Conservation (phyloP, 2,113 vertebrate species). For the Tringa solitaria region DNA sequence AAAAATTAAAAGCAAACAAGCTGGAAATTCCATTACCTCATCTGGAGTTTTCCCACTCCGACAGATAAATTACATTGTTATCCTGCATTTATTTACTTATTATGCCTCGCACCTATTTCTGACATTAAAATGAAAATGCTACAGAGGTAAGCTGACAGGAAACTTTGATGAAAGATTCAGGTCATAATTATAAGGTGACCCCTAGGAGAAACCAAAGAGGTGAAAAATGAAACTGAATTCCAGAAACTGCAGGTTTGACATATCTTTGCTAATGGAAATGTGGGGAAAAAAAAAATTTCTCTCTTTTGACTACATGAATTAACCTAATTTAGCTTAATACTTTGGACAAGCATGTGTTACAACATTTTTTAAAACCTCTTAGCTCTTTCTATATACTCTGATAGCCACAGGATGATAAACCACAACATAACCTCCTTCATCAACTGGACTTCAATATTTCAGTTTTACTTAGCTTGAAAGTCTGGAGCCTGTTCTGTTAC, state of each 20-base stretch:
- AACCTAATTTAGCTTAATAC: neutral
- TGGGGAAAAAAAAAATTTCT: neutral
- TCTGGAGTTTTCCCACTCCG: neutral
- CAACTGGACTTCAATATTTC: neutral
- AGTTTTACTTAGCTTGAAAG: neutral
- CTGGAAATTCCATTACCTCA: neutral
- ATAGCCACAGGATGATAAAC: neutral
- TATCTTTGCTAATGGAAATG: neutral
- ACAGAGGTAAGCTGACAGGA: neutral
- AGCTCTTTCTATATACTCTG: neutral
- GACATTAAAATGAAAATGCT: slow-evolving; percentile 26
- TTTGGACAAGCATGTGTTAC: neutral
- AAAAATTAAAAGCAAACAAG: neutral
- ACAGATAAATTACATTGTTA: neutral
- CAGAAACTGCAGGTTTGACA: neutral
- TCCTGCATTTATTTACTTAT: neutral
- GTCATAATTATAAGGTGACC: neutral
- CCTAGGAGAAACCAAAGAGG: neutral
- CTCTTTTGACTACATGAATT: neutral
- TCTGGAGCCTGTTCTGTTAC: neutral
- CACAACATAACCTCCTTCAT: neutral
- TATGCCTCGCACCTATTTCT: neutral
- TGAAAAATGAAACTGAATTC: neutral
- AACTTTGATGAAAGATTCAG: neutral
- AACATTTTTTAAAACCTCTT: neutral